Conservation (phyloP, 1,140 invertebrate genomes). For the Achatina immaculata region DNA sequence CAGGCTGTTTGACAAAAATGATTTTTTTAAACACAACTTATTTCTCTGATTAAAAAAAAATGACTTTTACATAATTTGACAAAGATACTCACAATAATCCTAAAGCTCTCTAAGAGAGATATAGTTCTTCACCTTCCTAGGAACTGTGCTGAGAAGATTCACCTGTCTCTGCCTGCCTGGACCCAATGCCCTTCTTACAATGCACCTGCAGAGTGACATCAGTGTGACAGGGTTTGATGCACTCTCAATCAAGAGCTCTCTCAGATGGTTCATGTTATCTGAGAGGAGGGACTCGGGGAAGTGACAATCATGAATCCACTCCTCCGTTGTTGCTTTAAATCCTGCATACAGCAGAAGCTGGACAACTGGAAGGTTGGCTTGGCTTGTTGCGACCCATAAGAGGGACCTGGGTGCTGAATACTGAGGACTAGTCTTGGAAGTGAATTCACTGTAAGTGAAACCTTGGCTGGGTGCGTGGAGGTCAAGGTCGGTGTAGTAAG, state of each 20-base stretch:
- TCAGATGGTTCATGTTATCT: constrained; percentile 29
- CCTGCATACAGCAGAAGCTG: constrained; percentile 53
- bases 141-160: constrained; percentile 48
- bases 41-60: too few species aligned
- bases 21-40: too few species aligned
- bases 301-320: constrained; percentile 51
- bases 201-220: constrained; percentile 51
- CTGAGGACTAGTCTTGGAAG: constrained; percentile 43
- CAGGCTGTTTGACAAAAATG: too few species aligned
- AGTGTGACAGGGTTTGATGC: constrained; percentile 48
- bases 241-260: constrained; percentile 44
- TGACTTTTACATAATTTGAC: too few species aligned
- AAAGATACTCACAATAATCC: too few species aligned
- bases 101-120: constrained; percentile 46
- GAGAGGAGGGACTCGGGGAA: constrained; percentile 31
- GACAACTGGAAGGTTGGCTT: constrained; percentile 42
- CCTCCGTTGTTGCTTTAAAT: constrained; percentile 52
- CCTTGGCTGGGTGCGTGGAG: constrained; percentile 53
- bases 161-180: constrained; percentile 42
- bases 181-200: constrained; percentile 49
- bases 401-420: constrained; percentile 49
- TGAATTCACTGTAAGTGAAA: constrained; percentile 55
- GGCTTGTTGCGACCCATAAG: constrained; percentile 55
- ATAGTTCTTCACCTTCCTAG: constrained; percentile 53
- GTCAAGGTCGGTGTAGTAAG: constrained; percentile 49